Base-by-base conservation (phyloP, 2,888 invertebrate species). In the Idaea dimidiata region DNA sequence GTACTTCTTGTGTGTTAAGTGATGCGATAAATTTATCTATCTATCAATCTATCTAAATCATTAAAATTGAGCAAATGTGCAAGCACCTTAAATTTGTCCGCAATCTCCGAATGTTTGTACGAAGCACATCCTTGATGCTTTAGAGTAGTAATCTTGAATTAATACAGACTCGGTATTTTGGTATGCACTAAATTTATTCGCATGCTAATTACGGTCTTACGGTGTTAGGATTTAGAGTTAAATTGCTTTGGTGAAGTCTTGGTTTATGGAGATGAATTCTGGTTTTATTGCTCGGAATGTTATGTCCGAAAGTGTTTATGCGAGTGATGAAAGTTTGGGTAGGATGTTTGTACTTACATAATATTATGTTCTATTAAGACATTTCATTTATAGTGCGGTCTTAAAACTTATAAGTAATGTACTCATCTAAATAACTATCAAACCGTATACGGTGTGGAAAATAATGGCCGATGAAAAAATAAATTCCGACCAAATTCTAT, bases 251-350 rank as follows among this genome's bases (percentile, higher is more conserved):
- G 10, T 43, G 43, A 43, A 43, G 43, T 43, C 43, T 43, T 14
- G 43, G 43, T 43, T 43, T 43, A 43, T 43, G 43, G 43, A 43
- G 43, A 43, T 43, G 43, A 43, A 43, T 43, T 43, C 10, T 43
- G 43, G 43, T 64, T 61, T 59, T 59, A 64, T 64, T 64, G 59
- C 43, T 43, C 24, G 18, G 58, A 60, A 54, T 31, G 43, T 43
- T 43, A 43, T 43, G 43, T 43, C 43, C 43, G 43, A 43, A 43
- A 43, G 43, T 43, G 43, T 43, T 43, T 43, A 43, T 43, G 43
- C 14, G 8, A 43, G 43, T 43, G 43, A 43, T 43, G 43, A 43
- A 43, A 43, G 43, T 43, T 43, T 43, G 10, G 43, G 43, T 10
- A 43, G 43, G 43, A 43, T 24, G 24, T 24, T 5, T 24, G 24